Conservation (phyloP, 64 coral and sea anemone genomes). For the Stichodactyla helianthus region DNA sequence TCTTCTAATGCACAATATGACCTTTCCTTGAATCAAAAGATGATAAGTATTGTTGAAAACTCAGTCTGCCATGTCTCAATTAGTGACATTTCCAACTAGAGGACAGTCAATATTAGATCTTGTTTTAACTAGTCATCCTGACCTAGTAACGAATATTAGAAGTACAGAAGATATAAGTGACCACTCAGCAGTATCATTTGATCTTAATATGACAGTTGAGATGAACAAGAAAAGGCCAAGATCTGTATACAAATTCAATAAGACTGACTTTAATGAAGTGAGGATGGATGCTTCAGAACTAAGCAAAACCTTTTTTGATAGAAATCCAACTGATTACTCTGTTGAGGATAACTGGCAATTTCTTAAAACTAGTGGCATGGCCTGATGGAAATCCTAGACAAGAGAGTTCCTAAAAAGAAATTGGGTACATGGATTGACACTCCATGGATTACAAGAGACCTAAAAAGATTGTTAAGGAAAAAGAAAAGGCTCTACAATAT, state of each 20-base stretch:
- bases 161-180: constrained; percentile 50
- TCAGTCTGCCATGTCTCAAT: constrained; percentile 35
- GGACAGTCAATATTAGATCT: constrained; percentile 18
- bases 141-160: constrained; percentile 56
- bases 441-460: constrained; percentile 39
- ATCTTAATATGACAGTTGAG: constrained; percentile 53
- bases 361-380: constrained; percentile 47
- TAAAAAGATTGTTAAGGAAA: constrained; percentile 45
- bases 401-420: constrained; percentile 51
- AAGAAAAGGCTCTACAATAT: constrained; percentile 39
- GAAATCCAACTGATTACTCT: constrained; percentile 45
- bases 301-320: constrained; percentile 51
- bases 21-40: constrained; percentile 53
- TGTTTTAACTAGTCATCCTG: constrained; percentile 37
- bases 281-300: constrained; percentile 49
- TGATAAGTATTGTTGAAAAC: constrained; percentile 37
- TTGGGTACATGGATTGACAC: constrained; percentile 41
- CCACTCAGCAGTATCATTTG: constrained; percentile 50
- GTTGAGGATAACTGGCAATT: constrained; percentile 58
- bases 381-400: constrained; percentile 36
- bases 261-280: constrained; percentile 58
- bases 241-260: constrained; percentile 64
- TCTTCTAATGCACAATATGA: constrained; percentile 58
- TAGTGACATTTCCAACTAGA: constrained; percentile 49
- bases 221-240: constrained; percentile 64